Conservation (phyloP, 2,797 vertebrate species). For the Cossypha caffra region DNA sequence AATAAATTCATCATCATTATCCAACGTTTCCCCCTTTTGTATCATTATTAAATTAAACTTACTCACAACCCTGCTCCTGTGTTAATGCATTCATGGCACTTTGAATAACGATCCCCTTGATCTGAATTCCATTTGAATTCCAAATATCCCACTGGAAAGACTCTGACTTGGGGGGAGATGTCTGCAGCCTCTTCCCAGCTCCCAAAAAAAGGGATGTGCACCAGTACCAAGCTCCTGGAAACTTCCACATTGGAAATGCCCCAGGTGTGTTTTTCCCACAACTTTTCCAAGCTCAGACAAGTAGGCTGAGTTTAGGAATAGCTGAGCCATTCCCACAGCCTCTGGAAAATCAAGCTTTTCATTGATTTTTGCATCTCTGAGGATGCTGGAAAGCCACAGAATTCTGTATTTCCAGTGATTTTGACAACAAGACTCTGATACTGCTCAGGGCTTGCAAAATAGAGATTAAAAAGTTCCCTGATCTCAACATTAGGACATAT, state of each 20-base stretch:
- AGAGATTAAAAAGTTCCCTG: neutral
- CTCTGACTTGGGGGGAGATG: neutral
- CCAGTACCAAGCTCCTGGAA: neutral
- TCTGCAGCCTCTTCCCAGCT: neutral
- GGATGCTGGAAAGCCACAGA: neutral
- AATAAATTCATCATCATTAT: neutral
- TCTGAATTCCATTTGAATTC: neutral
- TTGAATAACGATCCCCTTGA: fast-evolving
- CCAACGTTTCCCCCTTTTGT: neutral
- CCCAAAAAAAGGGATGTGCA: neutral
- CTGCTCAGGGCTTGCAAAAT: neutral
- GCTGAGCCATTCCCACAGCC: neutral
- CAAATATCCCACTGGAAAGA: neutral
- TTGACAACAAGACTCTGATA: neutral
- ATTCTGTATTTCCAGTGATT: neutral
- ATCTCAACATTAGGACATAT: neutral
- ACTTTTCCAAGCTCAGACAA: neutral
- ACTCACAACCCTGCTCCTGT: neutral
- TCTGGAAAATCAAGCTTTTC: neutral
- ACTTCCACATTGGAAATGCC: neutral
- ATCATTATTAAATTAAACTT: neutral
- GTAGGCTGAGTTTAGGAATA: neutral
- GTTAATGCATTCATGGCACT: neutral
- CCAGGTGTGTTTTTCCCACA: neutral
- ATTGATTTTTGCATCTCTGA: neutral